Evolutionary conservation across 2,888 invertebrate genomes (phyloP).

Genomic region (Pyrrhia umbra): DNA sequence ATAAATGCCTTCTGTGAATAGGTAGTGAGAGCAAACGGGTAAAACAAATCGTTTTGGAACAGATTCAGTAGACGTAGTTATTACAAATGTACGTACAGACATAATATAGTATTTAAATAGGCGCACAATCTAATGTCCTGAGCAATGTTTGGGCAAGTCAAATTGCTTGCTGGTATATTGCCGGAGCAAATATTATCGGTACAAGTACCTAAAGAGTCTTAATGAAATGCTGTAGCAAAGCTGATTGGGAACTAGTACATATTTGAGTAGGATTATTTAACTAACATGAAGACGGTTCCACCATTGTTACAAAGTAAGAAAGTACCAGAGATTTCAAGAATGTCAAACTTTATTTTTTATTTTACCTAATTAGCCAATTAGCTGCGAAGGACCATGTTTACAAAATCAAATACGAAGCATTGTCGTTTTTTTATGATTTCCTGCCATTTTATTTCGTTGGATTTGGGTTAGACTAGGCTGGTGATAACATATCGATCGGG

Average conservation of each 20-base stretch:
- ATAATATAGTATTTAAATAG: conserved; percentile 45
- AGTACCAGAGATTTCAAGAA: conserved; percentile 9
- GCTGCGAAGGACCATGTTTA: too few species aligned
- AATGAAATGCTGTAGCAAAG: conserved; percentile 54
- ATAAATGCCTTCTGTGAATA: conserved; percentile 29
- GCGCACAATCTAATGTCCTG: conserved; percentile 35
- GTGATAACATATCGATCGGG: conserved; percentile 3
- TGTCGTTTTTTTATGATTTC: too few species aligned
- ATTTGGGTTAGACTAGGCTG: not conserved
- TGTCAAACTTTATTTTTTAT: not conserved
- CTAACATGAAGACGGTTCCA: conserved; percentile 19
- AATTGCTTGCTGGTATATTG: conserved; percentile 56
- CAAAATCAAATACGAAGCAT: not conserved
- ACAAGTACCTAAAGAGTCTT: conserved; percentile 60
- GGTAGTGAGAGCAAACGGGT: conserved; percentile 24
- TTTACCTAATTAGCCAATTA: too few species aligned
- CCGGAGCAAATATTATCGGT: conserved; percentile 59
- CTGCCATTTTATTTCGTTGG: too few species aligned
- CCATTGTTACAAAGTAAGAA: conserved; percentile 42
- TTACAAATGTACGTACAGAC: conserved; percentile 27
- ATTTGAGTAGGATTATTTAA: conserved; percentile 44
- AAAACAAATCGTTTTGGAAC: conserved; percentile 39
- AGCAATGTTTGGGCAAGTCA: conserved; percentile 47
- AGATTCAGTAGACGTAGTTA: conserved; percentile 23
- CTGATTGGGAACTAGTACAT: conserved; percentile 29